Conservation (phyloP, 2,113 vertebrate species). For the Craseonycteris thonglongyai region DNA sequence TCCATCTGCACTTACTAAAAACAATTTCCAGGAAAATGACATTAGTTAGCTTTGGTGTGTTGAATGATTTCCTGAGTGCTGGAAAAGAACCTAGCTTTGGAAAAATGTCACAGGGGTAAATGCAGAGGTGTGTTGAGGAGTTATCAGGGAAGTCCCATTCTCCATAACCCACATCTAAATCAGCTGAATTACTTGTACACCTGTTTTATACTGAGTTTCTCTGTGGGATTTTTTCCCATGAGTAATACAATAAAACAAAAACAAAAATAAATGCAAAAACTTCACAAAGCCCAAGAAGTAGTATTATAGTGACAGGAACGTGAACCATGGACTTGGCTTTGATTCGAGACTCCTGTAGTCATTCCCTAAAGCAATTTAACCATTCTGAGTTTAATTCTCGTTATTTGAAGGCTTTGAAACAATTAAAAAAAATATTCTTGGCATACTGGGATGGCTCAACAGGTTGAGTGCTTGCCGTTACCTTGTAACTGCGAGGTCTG, state of each 20-base stretch:
- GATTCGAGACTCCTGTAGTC: background rate
- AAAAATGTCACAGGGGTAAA: background rate
- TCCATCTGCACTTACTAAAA: background rate
- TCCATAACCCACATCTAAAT: background rate
- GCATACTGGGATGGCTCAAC: too few relatives aligned
- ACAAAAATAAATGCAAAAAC: background rate
- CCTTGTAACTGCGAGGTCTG: too few relatives aligned
- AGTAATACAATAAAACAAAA: background rate
- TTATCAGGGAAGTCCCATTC: background rate
- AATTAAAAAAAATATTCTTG: too few relatives aligned
- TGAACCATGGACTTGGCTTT: background rate
- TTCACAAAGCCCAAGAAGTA: background rate
- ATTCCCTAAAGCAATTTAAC: background rate
- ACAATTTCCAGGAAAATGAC: background rate
- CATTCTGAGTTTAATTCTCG: background rate
- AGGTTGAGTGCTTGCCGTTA: too few relatives aligned
- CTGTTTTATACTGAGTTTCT: background rate
- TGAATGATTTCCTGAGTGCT: background rate
- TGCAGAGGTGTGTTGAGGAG: background rate
- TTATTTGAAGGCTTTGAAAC: background rate
- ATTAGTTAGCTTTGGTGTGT: background rate
- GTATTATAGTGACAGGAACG: background rate
- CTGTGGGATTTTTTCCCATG: background rate
- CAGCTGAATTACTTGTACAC: background rate
- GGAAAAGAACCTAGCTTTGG: background rate